These are phyloP conservation scores for Dryococelus australis DNA, from an alignment of 2,888 invertebrate genomes.

Conservation along the genomic window DNA sequence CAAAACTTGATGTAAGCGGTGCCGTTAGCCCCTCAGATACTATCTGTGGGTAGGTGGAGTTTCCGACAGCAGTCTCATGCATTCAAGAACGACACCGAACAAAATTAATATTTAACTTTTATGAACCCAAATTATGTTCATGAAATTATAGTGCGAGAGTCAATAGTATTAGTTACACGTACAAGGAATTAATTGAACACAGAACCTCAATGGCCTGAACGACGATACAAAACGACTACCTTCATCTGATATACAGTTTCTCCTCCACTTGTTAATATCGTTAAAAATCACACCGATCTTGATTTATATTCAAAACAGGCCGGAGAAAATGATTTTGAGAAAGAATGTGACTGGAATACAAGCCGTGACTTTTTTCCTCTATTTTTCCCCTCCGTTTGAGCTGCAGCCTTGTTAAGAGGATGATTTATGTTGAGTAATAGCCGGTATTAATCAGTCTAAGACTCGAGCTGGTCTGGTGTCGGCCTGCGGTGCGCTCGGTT, in stretches of 20 bases:
- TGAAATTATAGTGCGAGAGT: slow-evolving; percentile 22
- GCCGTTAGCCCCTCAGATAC: slow-evolving; percentile 9
- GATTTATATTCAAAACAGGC: slow-evolving; percentile 28
- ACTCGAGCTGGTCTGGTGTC: neutral
- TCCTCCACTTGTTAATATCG: neutral
- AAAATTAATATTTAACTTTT: slow-evolving; percentile 30
- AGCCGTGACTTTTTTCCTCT: neutral
- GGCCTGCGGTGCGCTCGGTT: neutral
- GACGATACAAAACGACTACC: neutral
- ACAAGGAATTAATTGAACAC: slow-evolving; percentile 22
- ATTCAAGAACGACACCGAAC: slow-evolving; percentile 5
- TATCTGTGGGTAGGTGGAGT: neutral
- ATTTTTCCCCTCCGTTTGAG: neutral
- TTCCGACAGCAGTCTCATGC: neutral
- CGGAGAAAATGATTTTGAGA: slow-evolving; percentile 20
- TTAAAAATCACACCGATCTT: neutral
- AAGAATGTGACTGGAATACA: slow-evolving; percentile 27
- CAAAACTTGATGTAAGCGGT: slow-evolving; percentile 22
- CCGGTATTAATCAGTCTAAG: neutral
- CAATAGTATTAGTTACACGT: slow-evolving; percentile 26
- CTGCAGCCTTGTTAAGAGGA: slow-evolving; percentile 16
- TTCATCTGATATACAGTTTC: neutral
- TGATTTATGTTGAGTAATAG: slow-evolving; percentile 24
- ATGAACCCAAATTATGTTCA: slow-evolving; percentile 27
- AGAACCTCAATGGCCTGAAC: neutral